A percentile compares a stretch with the other conserved stretches of the same genome.
phyloP scores from a whole-genome alignment of 2,888 invertebrate species.

The Rotaria magnacalcarata region DNA sequence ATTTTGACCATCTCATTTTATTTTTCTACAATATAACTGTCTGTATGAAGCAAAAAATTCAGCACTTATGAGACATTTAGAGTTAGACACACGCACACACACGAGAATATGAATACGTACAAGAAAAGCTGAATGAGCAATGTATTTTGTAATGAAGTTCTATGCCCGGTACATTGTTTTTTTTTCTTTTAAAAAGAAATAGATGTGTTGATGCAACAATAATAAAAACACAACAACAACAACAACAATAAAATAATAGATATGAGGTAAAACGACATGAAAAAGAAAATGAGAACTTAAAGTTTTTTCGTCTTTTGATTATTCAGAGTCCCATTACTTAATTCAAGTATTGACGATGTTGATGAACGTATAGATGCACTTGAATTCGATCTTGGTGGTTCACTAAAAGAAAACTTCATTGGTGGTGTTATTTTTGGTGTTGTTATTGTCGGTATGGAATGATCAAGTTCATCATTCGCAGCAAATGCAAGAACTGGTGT shows the following conservation, averaged over 20 bases:
- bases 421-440: background rate
- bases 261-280: background rate
- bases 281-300: background rate
- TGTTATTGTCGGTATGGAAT: background rate
- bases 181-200: conserved; percentile 9
- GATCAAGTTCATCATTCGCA: background rate
- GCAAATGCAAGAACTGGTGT: conserved; percentile 2
- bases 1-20: background rate
- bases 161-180: background rate
- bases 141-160: background rate
- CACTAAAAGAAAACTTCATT: conserved; percentile 1
- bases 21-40: background rate
- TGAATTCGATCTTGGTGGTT: conserved; percentile 23
- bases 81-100: background rate
- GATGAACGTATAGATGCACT: conserved; percentile 22
- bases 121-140: background rate
- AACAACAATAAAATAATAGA: background rate
- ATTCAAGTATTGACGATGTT: background rate
- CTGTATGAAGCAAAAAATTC: background rate
- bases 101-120: background rate
- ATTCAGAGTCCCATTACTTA: background rate
- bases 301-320: background rate
- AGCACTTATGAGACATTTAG: background rate
- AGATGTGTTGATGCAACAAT: background rate
- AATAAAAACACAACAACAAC: background rate